Conservation (phyloP, 1,140 invertebrate genomes). For the Hyphantria cunea region DNA sequence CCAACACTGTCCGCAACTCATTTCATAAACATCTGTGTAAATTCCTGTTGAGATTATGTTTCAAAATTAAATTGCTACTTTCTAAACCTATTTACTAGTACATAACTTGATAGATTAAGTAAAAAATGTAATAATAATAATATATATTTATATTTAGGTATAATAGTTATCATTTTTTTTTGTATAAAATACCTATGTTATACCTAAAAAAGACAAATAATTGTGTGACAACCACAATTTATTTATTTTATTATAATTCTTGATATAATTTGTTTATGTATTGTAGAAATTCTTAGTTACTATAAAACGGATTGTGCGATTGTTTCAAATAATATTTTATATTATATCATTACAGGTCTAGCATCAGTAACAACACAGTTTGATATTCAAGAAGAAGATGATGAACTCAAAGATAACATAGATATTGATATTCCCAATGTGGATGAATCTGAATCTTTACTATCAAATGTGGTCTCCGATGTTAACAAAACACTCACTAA, state of each 20-base stretch:
- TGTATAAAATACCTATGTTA: no score
- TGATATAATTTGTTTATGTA: no score
- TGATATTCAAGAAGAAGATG: constrained; percentile 62
- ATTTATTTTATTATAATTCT: no score
- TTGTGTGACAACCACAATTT: no score
- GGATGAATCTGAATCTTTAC: constrained; percentile 68
- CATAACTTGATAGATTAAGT: no score
- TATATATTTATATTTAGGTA: no score
- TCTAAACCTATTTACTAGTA: no score
- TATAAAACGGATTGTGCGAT: constrained; percentile 41
- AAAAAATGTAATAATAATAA: no score
- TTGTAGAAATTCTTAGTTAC: constrained; percentile 83
- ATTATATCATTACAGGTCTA: constrained; percentile 39
- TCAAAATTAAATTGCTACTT: no score
- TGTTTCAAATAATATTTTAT: constrained; percentile 14
- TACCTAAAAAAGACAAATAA: no score
- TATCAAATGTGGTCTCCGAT: constrained; percentile 69
- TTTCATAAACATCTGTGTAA: constrained; percentile 83
- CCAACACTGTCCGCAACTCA: constrained; percentile 88
- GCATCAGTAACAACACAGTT: constrained; percentile 47
- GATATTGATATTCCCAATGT: constrained; percentile 63
- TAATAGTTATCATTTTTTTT: no score
- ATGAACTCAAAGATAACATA: constrained; percentile 44
- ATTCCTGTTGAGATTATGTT: no score
- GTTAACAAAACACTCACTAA: constrained; percentile 71